Evolutionary conservation across 2,888 invertebrate genomes (phyloP).

Genomic region (Sinohyriopsis cumingii): DNA sequence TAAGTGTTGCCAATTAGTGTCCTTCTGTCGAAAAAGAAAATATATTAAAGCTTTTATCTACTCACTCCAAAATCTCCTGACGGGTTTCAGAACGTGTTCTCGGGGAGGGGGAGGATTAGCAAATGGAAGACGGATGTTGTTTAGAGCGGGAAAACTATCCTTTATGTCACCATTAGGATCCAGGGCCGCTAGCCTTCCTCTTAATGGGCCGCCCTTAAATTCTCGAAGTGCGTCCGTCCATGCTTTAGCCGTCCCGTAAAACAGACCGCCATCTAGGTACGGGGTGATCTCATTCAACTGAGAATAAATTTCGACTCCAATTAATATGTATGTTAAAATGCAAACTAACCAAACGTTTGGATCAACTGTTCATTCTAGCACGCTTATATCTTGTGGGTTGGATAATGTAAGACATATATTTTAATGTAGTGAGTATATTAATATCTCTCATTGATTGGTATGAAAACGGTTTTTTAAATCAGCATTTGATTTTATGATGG

Average conservation of each 20-base stretch:
- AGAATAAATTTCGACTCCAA: conserved; percentile 1
- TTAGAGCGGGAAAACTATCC: conserved; percentile 47
- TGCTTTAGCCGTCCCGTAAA: conserved; percentile 97
- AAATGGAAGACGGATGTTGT: conserved; percentile 55
- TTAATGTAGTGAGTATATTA: no score
- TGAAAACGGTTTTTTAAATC: no score
- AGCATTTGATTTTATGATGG: no score
- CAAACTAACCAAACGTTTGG: no score
- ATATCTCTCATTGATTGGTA: no score
- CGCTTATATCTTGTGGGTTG: no score
- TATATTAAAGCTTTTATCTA: neutral
- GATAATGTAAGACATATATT: no score
- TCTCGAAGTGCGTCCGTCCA: conserved; percentile 95
- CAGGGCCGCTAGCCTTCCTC: conserved; percentile 79
- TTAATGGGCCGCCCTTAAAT: conserved; percentile 74
- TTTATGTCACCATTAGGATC: conserved; percentile 29
- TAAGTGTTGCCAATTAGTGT: no score
- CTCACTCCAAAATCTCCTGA: conserved; percentile 55
- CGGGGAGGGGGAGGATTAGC: conserved; percentile 58
- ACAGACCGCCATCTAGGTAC: conserved; percentile 98
- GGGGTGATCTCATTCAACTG: conserved; percentile 92
- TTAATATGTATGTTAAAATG: no score
- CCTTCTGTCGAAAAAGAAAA: no score
- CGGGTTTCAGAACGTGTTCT: conserved; percentile 52
- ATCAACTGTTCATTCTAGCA: no score